Percentiles rank a stretch among this genome's conserved stretches.
phyloP scores from a whole-genome alignment of 1,140 invertebrate species.

The Coptotermes formosanus region DNA sequence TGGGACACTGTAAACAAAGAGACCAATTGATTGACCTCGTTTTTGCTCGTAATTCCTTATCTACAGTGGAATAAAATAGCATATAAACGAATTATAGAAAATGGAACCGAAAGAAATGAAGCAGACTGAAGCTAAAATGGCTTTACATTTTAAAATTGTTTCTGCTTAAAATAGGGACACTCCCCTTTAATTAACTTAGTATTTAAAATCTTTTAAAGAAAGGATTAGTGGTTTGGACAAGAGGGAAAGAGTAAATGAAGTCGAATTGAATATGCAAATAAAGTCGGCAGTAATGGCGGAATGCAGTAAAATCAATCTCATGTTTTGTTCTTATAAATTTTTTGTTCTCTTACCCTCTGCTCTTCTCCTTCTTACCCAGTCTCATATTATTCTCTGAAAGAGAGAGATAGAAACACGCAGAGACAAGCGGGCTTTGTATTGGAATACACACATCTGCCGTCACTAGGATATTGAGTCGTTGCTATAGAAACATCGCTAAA shows the following conservation, averaged over 20 bases:
- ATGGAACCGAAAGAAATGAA: background rate
- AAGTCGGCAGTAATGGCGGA: background rate
- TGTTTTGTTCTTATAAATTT: background rate
- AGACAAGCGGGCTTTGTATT: background rate
- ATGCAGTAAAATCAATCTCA: background rate
- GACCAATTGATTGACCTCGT: too few relatives aligned
- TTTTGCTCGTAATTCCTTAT: too few relatives aligned
- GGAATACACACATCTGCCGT: background rate
- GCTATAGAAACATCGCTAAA: background rate
- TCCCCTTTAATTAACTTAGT: background rate
- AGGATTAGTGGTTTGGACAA: background rate
- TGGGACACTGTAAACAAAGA: too few relatives aligned
- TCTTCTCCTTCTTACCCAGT: background rate
- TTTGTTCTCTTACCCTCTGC: too few relatives aligned
- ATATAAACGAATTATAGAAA: background rate
- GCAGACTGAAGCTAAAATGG: background rate
- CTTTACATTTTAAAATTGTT: background rate
- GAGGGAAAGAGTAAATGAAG: background rate
- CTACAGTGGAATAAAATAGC: background rate
- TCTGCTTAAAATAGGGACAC: background rate
- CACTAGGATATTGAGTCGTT: background rate
- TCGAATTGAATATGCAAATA: background rate
- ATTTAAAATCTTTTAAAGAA: background rate
- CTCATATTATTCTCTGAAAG: background rate
- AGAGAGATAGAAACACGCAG: background rate